These are phyloP conservation scores for Thamnaconus septentrionalis DNA, from an alignment of 2,113 vertebrate genomes.

Conservation along the genomic window DNA sequence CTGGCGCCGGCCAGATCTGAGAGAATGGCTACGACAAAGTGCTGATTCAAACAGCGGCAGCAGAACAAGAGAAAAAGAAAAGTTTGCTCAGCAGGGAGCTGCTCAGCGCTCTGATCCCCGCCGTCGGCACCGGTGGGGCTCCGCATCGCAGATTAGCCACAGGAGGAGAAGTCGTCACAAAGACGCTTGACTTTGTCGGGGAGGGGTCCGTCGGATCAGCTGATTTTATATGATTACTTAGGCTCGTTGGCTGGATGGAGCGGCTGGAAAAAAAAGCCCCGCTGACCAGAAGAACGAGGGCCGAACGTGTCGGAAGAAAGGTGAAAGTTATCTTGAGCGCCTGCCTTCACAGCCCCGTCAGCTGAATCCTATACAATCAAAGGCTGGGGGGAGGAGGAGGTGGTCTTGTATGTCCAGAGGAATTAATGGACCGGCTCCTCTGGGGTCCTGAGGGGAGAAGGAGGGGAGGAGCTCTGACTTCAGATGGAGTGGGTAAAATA, in stretches of 20 bases:
- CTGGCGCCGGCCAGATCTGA: no score
- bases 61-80: slow-evolving; percentile 17
- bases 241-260: neutral
- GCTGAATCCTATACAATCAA: slow-evolving; percentile 56
- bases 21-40: slow-evolving; percentile 40
- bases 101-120: slow-evolving; percentile 40
- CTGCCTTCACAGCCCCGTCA: slow-evolving; percentile 30
- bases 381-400: neutral
- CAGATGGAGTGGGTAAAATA: slow-evolving; percentile 39
- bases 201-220: slow-evolving; percentile 20
- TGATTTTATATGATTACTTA: slow-evolving; percentile 32
- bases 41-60: slow-evolving; percentile 45
- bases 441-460: neutral
- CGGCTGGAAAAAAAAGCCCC: slow-evolving; percentile 11
- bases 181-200: slow-evolving; percentile 36
- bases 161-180: slow-evolving; percentile 32
- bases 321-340: slow-evolving; percentile 22
- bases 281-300: slow-evolving; percentile 24
- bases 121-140: slow-evolving; percentile 34
- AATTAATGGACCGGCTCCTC: slow-evolving; percentile 34
- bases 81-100: slow-evolving; percentile 36
- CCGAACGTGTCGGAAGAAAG: slow-evolving; percentile 33
- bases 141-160: slow-evolving; percentile 29
- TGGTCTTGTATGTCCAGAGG: slow-evolving; percentile 18
- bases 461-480: neutral